phyloP scores from a whole-genome alignment of 2,797 vertebrate genomes.

The Miichthys miiuy region DNA sequence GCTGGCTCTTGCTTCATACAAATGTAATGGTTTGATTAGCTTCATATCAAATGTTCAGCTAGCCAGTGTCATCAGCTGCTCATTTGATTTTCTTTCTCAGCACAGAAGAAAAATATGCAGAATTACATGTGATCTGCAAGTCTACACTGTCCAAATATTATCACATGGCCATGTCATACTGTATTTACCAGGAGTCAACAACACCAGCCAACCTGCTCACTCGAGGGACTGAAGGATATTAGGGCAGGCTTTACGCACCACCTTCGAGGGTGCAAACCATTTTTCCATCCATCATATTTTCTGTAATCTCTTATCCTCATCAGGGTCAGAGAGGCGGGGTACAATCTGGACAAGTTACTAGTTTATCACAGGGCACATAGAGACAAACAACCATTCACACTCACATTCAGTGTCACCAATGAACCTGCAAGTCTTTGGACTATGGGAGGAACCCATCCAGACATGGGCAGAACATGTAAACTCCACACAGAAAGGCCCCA shows the following conservation, averaged over 20 bases:
- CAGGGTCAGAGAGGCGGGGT: fast-evolving
- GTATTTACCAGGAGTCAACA: not conserved
- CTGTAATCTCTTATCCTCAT: too few species aligned
- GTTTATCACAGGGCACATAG: too few species aligned
- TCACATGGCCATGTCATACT: not conserved
- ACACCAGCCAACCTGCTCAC: not conserved
- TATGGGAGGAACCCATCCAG: too few species aligned
- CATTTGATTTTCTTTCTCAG: not conserved
- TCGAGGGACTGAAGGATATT: not conserved
- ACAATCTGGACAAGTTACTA: too few species aligned
- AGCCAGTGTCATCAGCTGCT: not conserved
- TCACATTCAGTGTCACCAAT: too few species aligned
- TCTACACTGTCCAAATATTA: not conserved
- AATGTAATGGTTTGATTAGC: constrained; percentile 15
- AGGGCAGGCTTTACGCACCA: too few species aligned
- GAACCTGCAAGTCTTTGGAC: too few species aligned
- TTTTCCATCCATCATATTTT: too few species aligned
- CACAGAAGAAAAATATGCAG: not conserved
- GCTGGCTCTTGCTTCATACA: not conserved
- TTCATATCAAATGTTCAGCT: constrained; percentile 3
- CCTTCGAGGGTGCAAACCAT: too few species aligned
- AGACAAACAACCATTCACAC: too few species aligned
- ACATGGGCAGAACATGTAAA: too few species aligned
- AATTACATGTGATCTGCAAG: not conserved
- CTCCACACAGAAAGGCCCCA: too few species aligned